Conservation (phyloP, 2,888 invertebrate species). For the Dynastes tityus region DNA sequence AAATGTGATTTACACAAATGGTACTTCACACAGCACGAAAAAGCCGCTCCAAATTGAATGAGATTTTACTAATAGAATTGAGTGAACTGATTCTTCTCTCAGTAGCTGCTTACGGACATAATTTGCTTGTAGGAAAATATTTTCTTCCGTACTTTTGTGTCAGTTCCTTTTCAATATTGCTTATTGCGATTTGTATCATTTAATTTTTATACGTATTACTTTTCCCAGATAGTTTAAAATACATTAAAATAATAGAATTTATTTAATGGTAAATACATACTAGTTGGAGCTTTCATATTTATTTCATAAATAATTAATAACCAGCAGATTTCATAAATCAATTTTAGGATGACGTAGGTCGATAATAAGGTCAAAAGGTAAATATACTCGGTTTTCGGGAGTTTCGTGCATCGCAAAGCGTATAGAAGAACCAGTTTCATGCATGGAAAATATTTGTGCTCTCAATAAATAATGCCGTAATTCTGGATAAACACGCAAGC, state of each 20-base stretch:
- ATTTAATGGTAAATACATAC: no score
- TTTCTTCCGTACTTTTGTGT: slow-evolving; percentile 20
- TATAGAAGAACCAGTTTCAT: slow-evolving; percentile 23
- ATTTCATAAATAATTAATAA: neutral
- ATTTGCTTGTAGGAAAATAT: slow-evolving; percentile 49
- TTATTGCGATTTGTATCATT: neutral
- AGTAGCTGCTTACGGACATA: slow-evolving; percentile 41
- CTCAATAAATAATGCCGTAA: slow-evolving; percentile 37
- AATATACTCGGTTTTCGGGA: slow-evolving; percentile 14
- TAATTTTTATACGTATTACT: neutral
- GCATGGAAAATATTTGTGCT: slow-evolving; percentile 27
- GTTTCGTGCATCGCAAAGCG: neutral
- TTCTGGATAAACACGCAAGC: slow-evolving; percentile 24
- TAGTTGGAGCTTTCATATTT: neutral
- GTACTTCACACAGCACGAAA: slow-evolving; percentile 52
- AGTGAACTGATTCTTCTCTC: slow-evolving; percentile 54
- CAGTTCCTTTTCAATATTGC: neutral
- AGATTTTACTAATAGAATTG: slow-evolving; percentile 59
- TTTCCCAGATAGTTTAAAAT: no score
- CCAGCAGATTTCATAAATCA: neutral
- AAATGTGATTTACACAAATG: slow-evolving; percentile 55
- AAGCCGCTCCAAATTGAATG: slow-evolving; percentile 59
- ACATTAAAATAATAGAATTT: no score
- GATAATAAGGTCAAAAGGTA: slow-evolving; percentile 32
- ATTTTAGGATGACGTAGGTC: slow-evolving; percentile 2